Conservation (phyloP, 2,888 invertebrate genomes). For the Tholera decimalis region DNA sequence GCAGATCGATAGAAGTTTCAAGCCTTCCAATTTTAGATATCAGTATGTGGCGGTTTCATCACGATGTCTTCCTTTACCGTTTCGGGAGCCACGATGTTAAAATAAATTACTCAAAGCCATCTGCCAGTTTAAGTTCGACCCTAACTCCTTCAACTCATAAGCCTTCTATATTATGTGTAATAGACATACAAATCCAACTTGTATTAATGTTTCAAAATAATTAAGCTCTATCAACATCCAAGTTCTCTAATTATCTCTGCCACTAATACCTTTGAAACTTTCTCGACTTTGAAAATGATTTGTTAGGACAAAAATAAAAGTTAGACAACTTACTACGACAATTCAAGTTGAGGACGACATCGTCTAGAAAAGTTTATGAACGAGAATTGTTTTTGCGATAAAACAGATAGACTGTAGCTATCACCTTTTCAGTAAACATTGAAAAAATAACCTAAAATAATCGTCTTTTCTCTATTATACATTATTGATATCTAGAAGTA, state of each 20-base stretch:
- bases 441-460: conserved; percentile 10
- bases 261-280: conserved; percentile 39
- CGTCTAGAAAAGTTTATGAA: conserved; percentile 39
- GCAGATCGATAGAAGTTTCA: too few species aligned
- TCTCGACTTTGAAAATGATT: conserved; percentile 48
- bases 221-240: conserved; percentile 35
- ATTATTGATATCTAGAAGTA: too few species aligned
- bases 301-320: conserved; percentile 42
- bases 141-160: too few species aligned
- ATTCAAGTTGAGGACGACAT: conserved; percentile 24
- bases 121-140: too few species aligned
- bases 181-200: conserved; percentile 2
- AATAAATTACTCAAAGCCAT: too few species aligned
- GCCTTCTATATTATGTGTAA: too few species aligned
- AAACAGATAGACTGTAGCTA: neutral
- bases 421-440: neutral
- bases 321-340: conserved; percentile 28
- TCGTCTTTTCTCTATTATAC: too few species aligned
- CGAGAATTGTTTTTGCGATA: conserved; percentile 23
- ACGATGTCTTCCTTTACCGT: too few species aligned
- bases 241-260: conserved; percentile 46
- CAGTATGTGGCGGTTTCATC: too few species aligned
- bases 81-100: too few species aligned
- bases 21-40: too few species aligned
- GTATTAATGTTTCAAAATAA: conserved; percentile 28